Conservation (phyloP, 1,140 invertebrate genomes). For the Cephus cinctus region DNA sequence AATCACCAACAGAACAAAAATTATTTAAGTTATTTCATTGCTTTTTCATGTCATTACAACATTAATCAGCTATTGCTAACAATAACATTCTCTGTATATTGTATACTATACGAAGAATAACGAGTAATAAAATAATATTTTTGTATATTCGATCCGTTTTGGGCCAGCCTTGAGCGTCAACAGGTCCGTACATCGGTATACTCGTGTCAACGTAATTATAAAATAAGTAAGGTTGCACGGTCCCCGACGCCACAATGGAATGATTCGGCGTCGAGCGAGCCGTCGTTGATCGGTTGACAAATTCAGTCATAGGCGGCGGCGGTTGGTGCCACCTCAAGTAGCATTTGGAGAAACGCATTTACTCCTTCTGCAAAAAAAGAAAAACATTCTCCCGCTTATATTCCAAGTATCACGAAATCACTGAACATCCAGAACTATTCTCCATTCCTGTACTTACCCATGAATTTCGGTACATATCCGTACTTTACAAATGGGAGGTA, state of each 20-base stretch:
- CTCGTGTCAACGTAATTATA: constrained; percentile 26
- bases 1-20: constrained; percentile 25
- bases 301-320: constrained; percentile 70
- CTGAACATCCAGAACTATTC: neutral
- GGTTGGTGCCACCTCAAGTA: constrained; percentile 88
- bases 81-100: constrained; percentile 27
- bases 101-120: constrained; percentile 40
- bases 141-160: constrained; percentile 21
- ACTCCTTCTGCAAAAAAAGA: constrained; percentile 72
- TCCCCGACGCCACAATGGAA: constrained; percentile 37
- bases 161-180: constrained; percentile 27
- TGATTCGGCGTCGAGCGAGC: constrained; percentile 38
- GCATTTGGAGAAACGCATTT: constrained; percentile 86
- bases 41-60: constrained; percentile 23
- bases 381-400: constrained; percentile 15
- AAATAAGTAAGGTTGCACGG: constrained; percentile 32
- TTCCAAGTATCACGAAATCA: constrained; percentile 9
- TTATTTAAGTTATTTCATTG: constrained; percentile 29
- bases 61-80: constrained; percentile 28
- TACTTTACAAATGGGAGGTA: constrained; percentile 93
- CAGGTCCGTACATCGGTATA: constrained; percentile 18
- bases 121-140: constrained; percentile 49
- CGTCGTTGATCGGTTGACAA: constrained; percentile 21
- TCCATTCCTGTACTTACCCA: constrained; percentile 65
- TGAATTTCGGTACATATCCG: constrained; percentile 76